A percentile compares a stretch with the other conserved stretches of the same genome.
Conservation (phyloP, 2,113 vertebrate genomes). For the Calcarius ornatus region DNA sequence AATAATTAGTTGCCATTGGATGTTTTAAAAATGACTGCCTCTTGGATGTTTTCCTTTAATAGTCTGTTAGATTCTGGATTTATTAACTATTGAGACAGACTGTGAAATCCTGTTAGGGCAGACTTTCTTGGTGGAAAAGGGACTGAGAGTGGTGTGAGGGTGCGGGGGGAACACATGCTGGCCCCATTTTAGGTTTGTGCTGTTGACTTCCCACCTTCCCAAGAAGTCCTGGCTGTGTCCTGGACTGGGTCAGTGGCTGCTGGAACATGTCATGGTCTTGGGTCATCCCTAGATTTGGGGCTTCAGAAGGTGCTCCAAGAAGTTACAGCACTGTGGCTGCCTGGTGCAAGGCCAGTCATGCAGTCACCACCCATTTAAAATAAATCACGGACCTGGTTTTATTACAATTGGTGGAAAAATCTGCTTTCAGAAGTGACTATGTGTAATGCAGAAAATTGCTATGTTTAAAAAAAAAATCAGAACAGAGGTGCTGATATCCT, state of each 20-base stretch:
- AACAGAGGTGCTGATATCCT: constrained; percentile 20
- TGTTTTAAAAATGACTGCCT: constrained; percentile 24
- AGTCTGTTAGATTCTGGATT: constrained; percentile 43
- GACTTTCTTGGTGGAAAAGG: background rate
- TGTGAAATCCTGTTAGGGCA: constrained; percentile 30
- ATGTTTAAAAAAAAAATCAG: background rate
- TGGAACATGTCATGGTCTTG: fast-evolving
- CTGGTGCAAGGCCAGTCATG: background rate
- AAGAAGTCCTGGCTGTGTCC: background rate
- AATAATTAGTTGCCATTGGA: constrained; percentile 44
- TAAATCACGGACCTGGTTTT: background rate
- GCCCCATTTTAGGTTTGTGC: background rate
- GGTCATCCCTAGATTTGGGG: background rate
- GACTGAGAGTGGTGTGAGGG: background rate
- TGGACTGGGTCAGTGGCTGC: background rate
- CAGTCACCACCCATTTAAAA: background rate
- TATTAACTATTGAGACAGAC: constrained; percentile 48
- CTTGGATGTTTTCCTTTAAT: constrained; percentile 43
- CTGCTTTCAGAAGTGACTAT: background rate
- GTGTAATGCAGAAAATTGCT: background rate
- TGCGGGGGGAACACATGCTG: background rate
- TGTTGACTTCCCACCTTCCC: background rate
- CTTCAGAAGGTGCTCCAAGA: background rate
- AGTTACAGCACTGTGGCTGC: background rate
- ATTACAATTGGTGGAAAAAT: background rate